These are phyloP conservation scores for Sinocyclocheilus rhinocerous DNA, from an alignment of 2,113 vertebrate species.

Conservation along the genomic window DNA sequence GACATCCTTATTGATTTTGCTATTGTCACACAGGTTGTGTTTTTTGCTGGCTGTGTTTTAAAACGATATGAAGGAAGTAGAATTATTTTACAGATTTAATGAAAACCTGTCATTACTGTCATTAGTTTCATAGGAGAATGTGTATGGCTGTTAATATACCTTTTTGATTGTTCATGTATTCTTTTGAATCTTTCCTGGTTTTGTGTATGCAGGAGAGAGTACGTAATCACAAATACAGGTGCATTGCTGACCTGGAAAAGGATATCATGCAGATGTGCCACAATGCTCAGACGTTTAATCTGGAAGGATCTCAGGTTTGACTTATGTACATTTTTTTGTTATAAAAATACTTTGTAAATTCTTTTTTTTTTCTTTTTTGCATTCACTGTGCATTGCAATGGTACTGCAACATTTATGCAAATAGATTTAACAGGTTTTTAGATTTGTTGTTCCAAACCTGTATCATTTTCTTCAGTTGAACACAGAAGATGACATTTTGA, in stretches of 20 bases:
- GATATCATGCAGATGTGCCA: constrained; percentile 96
- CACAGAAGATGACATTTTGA: too few species aligned
- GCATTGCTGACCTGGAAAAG: constrained; percentile 92
- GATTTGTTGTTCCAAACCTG: too few species aligned
- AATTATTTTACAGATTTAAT: background rate
- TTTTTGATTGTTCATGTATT: background rate
- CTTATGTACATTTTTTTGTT: background rate
- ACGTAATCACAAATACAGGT: constrained; percentile 97
- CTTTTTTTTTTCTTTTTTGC: background rate
- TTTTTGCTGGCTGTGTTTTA: constrained; percentile 7
- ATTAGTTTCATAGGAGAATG: background rate
- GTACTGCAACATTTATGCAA: background rate
- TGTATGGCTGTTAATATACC: background rate
- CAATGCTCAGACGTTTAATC: constrained; percentile 97
- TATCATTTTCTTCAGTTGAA: too few species aligned
- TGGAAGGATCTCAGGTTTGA: constrained; percentile 93
- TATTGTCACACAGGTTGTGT: background rate
- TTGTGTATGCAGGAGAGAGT: constrained; percentile 86
- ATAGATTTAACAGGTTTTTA: too few species aligned
- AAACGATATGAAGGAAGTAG: background rate
- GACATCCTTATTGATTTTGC: background rate
- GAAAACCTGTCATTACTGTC: background rate
- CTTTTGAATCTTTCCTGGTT: background rate
- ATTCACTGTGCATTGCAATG: background rate
- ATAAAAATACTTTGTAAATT: background rate